phyloP scores from a whole-genome alignment of 2,113 vertebrate genomes.

The Penelope pileata region DNA sequence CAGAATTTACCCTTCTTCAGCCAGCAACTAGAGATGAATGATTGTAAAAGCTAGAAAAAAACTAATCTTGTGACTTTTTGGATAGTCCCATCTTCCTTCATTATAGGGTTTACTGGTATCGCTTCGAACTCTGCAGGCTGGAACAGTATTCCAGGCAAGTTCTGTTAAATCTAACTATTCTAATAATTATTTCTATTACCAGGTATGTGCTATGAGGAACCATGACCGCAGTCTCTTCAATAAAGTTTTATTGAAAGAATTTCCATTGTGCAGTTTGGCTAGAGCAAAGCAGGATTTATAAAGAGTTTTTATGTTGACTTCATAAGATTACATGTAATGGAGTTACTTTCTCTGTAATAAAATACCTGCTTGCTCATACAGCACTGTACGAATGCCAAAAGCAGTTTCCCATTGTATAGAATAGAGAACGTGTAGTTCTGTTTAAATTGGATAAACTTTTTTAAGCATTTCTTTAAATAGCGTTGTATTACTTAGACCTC shows the following conservation, averaged over 20 bases:
- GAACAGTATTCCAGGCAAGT: neutral
- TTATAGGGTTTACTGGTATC: neutral
- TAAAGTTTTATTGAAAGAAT: constrained; percentile 14
- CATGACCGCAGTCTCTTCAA: neutral
- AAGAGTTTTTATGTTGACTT: neutral
- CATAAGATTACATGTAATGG: neutral
- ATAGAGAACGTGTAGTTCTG: neutral
- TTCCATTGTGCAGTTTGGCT: neutral
- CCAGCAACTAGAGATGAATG: neutral
- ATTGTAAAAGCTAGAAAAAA: neutral
- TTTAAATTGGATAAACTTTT: neutral
- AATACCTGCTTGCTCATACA: neutral
- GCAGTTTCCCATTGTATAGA: neutral
- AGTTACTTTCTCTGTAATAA: neutral
- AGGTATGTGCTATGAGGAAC: neutral
- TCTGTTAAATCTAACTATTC: neutral
- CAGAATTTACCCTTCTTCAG: neutral
- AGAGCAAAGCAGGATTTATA: neutral
- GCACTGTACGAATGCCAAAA: neutral
- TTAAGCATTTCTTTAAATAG: neutral
- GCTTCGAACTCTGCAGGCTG: neutral
- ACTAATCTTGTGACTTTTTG: neutral
- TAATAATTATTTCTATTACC: neutral
- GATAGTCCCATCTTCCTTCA: neutral
- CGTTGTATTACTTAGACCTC: neutral